phyloP scores from a whole-genome alignment of 2,113 vertebrate genomes.

The Cynopterus brachyotis region DNA sequence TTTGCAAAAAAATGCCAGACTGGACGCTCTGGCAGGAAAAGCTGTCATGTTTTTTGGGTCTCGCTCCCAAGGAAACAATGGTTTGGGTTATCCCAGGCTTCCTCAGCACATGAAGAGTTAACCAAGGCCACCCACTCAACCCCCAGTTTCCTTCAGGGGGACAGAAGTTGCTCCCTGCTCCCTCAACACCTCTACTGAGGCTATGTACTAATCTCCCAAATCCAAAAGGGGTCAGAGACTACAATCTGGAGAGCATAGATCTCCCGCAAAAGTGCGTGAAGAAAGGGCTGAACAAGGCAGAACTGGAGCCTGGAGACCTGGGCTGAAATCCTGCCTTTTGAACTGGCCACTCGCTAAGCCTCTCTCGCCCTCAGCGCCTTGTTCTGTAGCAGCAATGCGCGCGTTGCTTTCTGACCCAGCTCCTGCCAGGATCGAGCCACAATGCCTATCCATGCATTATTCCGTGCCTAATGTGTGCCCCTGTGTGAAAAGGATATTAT shows the following conservation, averaged over 20 bases:
- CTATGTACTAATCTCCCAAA: background rate
- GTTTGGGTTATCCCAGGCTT: background rate
- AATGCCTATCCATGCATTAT: background rate
- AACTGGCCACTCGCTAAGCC: background rate
- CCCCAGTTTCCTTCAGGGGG: background rate
- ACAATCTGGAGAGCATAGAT: background rate
- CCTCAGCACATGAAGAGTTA: conserved; percentile 22
- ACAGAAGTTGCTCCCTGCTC: too few relatives aligned
- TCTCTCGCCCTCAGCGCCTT: background rate
- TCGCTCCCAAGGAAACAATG: background rate
- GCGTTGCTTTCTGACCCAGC: background rate
- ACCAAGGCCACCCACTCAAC: background rate
- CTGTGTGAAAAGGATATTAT: background rate
- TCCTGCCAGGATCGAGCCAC: background rate
- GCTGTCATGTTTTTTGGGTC: background rate
- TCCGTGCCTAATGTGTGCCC: background rate
- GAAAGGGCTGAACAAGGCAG: background rate
- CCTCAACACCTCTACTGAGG: background rate
- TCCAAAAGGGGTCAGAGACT: background rate
- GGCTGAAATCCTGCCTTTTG: background rate
- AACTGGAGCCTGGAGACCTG: background rate
- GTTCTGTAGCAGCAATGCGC: background rate
- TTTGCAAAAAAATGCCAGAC: conserved; percentile 59
- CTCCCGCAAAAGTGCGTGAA: background rate
- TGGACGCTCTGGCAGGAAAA: conserved; percentile 20